These are phyloP conservation scores for Sander lucioperca DNA, from an alignment of 2,113 vertebrate genomes.

Conservation along the genomic window DNA sequence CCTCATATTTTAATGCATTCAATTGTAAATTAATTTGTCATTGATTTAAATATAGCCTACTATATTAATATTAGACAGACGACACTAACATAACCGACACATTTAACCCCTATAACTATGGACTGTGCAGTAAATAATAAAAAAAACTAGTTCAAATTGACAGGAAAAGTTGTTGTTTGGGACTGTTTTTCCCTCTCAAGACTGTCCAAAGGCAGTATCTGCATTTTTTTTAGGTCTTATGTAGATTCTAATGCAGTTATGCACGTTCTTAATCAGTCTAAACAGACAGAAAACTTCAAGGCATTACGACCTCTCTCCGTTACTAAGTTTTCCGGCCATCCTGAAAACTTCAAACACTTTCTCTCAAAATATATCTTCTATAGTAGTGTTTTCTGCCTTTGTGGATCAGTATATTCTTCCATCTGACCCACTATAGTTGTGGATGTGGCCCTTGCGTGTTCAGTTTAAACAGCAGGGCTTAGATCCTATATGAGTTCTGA, in stretches of 20 bases:
- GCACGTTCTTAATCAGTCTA: not conserved
- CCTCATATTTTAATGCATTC: not conserved
- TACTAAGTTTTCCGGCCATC: not conserved
- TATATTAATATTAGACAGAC: not conserved
- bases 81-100: not conserved
- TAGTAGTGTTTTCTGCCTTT: not conserved
- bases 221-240: not conserved
- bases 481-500: constrained; percentile 71
- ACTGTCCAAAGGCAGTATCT: not conserved
- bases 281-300: not conserved
- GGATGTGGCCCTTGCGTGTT: constrained; percentile 50
- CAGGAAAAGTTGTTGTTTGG: not conserved
- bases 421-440: constrained; percentile 7
- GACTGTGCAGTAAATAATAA: not conserved
- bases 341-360: not conserved
- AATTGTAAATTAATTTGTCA: not conserved
- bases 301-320: not conserved
- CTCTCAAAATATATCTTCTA: not conserved
- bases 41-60: not conserved
- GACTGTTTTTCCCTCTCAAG: not conserved
- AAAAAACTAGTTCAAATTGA: too few relatives aligned
- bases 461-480: constrained; percentile 69
- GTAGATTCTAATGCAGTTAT: not conserved
- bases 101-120: not conserved
- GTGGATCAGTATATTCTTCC: constrained; percentile 5